Evolutionary conservation across 2,113 vertebrate species (phyloP).

Genomic region (Antigone vipio): DNA sequence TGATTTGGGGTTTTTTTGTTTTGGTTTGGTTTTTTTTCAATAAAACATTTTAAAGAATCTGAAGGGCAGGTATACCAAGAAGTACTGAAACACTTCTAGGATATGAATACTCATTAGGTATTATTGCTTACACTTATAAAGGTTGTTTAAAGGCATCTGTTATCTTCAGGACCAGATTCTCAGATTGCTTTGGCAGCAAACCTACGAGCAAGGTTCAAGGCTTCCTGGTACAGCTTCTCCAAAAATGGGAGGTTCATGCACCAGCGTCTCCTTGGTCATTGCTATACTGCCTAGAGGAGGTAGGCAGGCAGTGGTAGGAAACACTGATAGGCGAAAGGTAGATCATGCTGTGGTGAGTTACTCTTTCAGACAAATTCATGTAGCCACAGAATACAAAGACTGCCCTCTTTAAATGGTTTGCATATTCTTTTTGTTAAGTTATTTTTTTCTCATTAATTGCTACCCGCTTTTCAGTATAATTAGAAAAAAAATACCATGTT

Average conservation of each 20-base stretch:
- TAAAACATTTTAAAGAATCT: not conserved
- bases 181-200: not conserved
- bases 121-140: not conserved
- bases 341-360: not conserved
- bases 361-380: not conserved
- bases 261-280: not conserved
- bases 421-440: not conserved
- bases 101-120: not conserved
- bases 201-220: not conserved
- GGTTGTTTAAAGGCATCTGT: not conserved
- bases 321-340: rapidly evolving
- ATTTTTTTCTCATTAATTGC: not conserved
- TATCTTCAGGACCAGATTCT: not conserved
- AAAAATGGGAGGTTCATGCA: not conserved
- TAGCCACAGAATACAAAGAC: not conserved
- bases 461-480: not conserved
- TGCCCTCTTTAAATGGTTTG: not conserved
- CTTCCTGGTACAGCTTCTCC: not conserved
- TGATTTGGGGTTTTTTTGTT: rapidly evolving
- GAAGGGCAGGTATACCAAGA: not conserved
- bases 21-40: not conserved
- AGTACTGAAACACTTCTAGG: not conserved
- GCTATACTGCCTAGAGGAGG: not conserved
- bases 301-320: not conserved
- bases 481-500: not conserved